Evolutionary conservation across 1,140 invertebrate species (phyloP).

Genomic region (Sinella curviseta): DNA sequence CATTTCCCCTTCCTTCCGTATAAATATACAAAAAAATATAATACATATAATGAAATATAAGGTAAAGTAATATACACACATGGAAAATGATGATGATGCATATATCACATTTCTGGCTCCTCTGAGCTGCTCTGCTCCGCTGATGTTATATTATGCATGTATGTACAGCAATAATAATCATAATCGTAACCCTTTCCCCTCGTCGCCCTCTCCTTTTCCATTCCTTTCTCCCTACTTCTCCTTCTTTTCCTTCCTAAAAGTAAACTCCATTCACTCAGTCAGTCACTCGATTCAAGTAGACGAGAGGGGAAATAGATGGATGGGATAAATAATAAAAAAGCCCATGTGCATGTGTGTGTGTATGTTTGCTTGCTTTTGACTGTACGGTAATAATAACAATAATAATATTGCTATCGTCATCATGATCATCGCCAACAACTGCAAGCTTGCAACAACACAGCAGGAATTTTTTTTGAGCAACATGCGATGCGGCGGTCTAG

Average conservation of each 20-base stretch:
- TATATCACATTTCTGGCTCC: neutral
- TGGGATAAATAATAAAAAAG: constrained; percentile 10
- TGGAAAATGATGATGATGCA: too few species aligned
- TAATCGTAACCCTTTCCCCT: constrained; percentile 26
- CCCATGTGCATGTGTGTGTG: neutral
- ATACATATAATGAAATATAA: too few species aligned
- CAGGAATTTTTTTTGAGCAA: neutral
- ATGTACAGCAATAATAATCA: constrained; percentile 9
- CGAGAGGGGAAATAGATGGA: neutral
- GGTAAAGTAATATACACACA: too few species aligned
- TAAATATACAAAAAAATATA: neutral
- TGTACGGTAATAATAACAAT: constrained; percentile 3
- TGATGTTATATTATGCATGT: constrained; percentile 5
- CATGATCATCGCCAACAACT: neutral
- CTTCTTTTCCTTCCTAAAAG: neutral
- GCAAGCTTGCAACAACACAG: neutral
- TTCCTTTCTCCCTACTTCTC: neutral
- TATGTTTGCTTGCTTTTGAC: constrained; percentile 11
- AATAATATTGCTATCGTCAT: constrained; percentile 11
- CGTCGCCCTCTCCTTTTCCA: neutral
- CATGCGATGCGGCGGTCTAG: constrained; percentile 12
- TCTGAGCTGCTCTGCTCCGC: neutral
- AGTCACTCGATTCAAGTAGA: neutral
- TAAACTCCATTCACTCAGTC: neutral
- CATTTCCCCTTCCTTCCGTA: neutral